phyloP scores from a whole-genome alignment of 2,888 invertebrate species.

The Cephus nigrinus region DNA sequence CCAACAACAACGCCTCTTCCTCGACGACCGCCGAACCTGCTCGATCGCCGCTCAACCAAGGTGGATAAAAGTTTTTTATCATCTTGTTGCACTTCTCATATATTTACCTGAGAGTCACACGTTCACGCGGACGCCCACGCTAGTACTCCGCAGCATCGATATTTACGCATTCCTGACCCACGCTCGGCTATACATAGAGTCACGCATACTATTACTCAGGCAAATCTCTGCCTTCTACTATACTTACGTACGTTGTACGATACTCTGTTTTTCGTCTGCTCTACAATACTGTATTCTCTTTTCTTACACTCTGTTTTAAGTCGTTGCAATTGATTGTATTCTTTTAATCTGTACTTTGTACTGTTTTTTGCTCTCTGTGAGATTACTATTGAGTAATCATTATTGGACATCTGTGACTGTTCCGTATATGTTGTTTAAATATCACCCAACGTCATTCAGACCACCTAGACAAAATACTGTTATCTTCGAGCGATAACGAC shows the following conservation, averaged over 20 bases:
- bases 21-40: conserved; percentile 31
- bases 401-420: background rate
- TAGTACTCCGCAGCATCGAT: conserved; percentile 40
- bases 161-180: conserved; percentile 63
- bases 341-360: background rate
- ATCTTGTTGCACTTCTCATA: conserved; percentile 24
- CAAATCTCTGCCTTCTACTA: background rate
- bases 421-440: background rate
- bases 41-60: conserved; percentile 49
- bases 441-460: background rate
- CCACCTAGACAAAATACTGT: background rate
- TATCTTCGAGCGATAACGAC: background rate
- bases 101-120: conserved; percentile 41
- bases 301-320: background rate
- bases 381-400: background rate
- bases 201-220: conserved; percentile 9
- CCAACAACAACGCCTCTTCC: conserved; percentile 9
- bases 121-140: background rate
- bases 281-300: background rate
- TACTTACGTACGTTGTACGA: background rate
- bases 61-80: conserved; percentile 24
- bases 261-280: background rate
- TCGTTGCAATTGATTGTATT: background rate
- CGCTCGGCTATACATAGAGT: conserved; percentile 58
- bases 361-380: background rate